These are phyloP conservation scores for Homarus americanus DNA, from an alignment of 1,140 invertebrate species.

Conservation along the genomic window DNA sequence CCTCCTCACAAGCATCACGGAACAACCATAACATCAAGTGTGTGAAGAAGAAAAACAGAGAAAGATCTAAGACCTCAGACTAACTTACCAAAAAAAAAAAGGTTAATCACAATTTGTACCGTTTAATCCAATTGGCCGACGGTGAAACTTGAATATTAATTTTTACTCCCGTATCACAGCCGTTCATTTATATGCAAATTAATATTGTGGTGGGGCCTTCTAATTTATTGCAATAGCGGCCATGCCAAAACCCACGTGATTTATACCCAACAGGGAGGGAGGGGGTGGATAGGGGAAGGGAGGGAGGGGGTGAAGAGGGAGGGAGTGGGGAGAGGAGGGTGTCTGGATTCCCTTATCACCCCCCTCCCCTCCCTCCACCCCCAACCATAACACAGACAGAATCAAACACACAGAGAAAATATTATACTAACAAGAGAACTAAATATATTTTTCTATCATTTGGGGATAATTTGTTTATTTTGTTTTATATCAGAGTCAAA, in stretches of 20 bases:
- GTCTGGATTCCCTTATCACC: too few species aligned
- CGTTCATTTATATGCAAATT: slow-evolving; percentile 74
- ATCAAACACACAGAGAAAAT: neutral
- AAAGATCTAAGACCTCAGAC: neutral
- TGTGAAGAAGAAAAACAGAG: neutral
- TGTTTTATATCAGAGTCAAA: too few species aligned
- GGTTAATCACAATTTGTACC: slow-evolving; percentile 64
- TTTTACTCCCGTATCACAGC: slow-evolving; percentile 67
- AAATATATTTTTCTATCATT: too few species aligned
- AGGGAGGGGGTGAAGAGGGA: slow-evolving; percentile 4
- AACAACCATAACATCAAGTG: neutral
- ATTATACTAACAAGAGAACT: too few species aligned
- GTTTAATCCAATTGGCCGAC: slow-evolving; percentile 68
- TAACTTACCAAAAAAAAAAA: slow-evolving; percentile 2
- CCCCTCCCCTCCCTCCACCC: neutral
- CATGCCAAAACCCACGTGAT: slow-evolving; percentile 71
- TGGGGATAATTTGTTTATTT: too few species aligned
- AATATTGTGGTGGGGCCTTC: slow-evolving; percentile 70
- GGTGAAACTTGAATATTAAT: slow-evolving; percentile 70
- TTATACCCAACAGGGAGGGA: slow-evolving; percentile 37
- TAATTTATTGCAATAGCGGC: slow-evolving; percentile 72
- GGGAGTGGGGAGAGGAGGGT: neutral
- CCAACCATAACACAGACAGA: neutral
- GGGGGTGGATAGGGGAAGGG: neutral
- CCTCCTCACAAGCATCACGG: neutral